phyloP scores from a whole-genome alignment of 2,113 vertebrate species.

The Steatornis caripensis region DNA sequence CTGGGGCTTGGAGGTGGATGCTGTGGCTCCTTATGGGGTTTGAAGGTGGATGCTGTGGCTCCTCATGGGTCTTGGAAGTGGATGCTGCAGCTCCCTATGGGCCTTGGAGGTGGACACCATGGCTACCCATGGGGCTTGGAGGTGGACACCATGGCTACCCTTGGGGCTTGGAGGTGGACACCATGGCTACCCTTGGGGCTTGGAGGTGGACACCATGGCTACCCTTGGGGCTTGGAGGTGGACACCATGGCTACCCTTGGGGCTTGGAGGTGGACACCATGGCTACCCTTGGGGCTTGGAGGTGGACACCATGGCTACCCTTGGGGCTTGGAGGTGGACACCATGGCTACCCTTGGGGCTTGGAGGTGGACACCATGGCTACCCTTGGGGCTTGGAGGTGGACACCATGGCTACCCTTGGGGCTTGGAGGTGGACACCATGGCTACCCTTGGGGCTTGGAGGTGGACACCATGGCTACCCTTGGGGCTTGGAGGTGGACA shows the following conservation, averaged over 20 bases:
- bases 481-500: no score
- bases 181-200: not conserved
- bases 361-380: no score
- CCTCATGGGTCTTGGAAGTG: not conserved
- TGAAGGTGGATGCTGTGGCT: not conserved
- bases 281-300: not conserved
- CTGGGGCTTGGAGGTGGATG: not conserved
- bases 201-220: not conserved
- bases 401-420: no score
- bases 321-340: not conserved
- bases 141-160: not conserved
- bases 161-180: not conserved
- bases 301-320: accelerated
- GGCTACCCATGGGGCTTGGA: not conserved
- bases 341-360: not conserved
- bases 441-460: no score
- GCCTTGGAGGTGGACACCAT: not conserved
- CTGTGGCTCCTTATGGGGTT: not conserved
- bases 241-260: accelerated
- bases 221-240: not conserved
- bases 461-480: no score
- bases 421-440: no score
- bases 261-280: not conserved
- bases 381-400: no score
- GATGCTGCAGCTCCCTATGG: accelerated